A percentile compares a stretch with the other conserved stretches of the same genome.
These are phyloP conservation scores for Crax fasciolata DNA, from an alignment of 2,797 vertebrate genomes.

Conservation along the genomic window DNA sequence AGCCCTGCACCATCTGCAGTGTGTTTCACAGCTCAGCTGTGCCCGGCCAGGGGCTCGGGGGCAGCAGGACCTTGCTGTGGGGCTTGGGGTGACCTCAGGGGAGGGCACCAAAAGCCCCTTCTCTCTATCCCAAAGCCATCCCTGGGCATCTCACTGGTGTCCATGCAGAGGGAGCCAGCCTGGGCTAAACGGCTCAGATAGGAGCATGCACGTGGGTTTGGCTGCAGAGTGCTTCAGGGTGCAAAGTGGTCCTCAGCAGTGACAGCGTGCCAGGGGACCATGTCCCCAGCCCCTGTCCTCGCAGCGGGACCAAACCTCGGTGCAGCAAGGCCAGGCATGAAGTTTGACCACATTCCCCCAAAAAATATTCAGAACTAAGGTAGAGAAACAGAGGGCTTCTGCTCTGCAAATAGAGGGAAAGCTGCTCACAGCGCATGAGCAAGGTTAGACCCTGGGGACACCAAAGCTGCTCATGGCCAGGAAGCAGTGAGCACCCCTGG, in stretches of 20 bases:
- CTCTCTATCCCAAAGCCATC: background rate
- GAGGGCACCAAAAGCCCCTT: background rate
- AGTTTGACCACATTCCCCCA: background rate
- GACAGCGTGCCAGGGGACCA: background rate
- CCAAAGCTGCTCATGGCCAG: background rate
- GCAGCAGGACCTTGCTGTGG: background rate
- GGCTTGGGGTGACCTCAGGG: background rate
- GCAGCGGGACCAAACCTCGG: no score
- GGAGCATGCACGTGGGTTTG: background rate
- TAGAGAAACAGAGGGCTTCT: background rate
- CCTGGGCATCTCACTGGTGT: background rate
- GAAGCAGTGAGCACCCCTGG: background rate
- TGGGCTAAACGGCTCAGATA: background rate
- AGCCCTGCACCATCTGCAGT: background rate
- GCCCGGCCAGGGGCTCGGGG: background rate
- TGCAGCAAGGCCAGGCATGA: background rate
- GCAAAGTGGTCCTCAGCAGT: background rate
- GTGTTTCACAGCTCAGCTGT: background rate
- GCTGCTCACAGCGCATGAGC: background rate
- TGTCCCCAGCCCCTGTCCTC: background rate
- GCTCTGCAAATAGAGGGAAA: background rate
- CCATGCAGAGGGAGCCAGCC: background rate
- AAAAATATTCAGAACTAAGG: background rate
- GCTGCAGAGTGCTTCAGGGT: rapidly evolving
- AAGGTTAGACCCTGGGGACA: background rate